Evolutionary conservation across 2,888 invertebrate genomes (phyloP).

Genomic region (Leucophenga montana): DNA sequence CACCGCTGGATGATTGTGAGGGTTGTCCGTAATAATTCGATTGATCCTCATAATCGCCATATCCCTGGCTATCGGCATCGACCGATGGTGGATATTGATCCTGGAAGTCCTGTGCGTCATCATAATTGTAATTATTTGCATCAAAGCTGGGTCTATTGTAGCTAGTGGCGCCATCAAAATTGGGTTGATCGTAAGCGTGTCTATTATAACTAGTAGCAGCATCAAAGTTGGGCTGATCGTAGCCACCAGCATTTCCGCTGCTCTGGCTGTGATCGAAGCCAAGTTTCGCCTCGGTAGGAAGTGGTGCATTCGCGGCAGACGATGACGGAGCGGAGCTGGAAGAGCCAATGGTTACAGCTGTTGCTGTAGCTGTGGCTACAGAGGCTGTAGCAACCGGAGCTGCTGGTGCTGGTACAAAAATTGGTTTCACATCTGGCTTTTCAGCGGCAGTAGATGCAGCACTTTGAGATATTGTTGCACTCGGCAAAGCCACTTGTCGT

Average conservation of each 20-base stretch:
- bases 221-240: constrained; percentile 45
- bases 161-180: constrained; percentile 47
- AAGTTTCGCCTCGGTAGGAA: constrained; percentile 35
- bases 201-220: constrained; percentile 52
- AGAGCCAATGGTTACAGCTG: constrained; percentile 4
- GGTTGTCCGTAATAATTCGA: constrained; percentile 44
- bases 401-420: constrained; percentile 48
- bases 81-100: constrained; percentile 63
- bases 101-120: constrained; percentile 53
- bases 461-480: constrained; percentile 37
- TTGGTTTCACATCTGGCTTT: constrained; percentile 52
- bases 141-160: constrained; percentile 59
- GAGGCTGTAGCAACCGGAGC: constrained; percentile 37
- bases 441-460: constrained; percentile 46
- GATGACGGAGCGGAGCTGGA: background rate
- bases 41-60: constrained; percentile 57
- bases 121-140: constrained; percentile 53
- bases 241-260: constrained; percentile 30
- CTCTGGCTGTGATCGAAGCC: constrained; percentile 27
- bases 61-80: constrained; percentile 51
- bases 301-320: constrained; percentile 1
- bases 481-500: constrained; percentile 64
- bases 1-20: constrained; percentile 41
- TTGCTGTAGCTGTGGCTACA: background rate
- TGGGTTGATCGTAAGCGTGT: too few species aligned